phyloP scores from a whole-genome alignment of 2,797 vertebrate genomes.

The Parambassis ranga region DNA sequence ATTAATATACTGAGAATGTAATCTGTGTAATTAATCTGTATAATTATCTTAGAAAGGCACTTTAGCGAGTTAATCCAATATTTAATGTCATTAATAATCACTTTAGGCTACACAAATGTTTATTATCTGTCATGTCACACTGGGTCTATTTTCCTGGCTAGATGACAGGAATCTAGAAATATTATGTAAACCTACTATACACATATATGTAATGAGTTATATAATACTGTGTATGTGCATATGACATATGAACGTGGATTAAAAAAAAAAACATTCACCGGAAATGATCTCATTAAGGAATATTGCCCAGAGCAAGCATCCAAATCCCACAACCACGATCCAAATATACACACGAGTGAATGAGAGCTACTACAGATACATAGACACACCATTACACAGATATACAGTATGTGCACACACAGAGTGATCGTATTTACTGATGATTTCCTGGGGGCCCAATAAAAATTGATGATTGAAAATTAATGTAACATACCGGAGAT shows the following conservation, averaged over 20 bases:
- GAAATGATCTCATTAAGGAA: constrained; percentile 21
- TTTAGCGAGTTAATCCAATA: no score
- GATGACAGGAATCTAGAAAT: not conserved
- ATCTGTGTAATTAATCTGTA: not conserved
- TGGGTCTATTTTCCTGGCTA: not conserved
- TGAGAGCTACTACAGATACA: not conserved
- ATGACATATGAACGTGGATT: constrained; percentile 8
- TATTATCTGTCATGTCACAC: not conserved
- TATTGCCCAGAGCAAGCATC: constrained; percentile 12
- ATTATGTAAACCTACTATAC: not conserved
- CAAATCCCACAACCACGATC: not conserved
- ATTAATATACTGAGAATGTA: no score
- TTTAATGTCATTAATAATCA: no score
- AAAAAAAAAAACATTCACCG: constrained; percentile 7
- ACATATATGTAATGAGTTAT: not conserved
- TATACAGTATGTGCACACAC: not conserved
- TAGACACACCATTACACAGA: not conserved
- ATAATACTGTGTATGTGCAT: not conserved
- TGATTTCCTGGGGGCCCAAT: constrained; percentile 6
- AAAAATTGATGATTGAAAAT: constrained; percentile 30
- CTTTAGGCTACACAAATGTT: not conserved
- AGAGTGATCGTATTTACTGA: constrained; percentile 19
- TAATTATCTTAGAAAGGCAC: not conserved
- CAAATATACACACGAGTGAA: not conserved
- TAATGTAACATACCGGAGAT: constrained; percentile 26